Base-by-base conservation (phyloP, 1,140 invertebrate species). In the Drosophila lacteicornis region DNA sequence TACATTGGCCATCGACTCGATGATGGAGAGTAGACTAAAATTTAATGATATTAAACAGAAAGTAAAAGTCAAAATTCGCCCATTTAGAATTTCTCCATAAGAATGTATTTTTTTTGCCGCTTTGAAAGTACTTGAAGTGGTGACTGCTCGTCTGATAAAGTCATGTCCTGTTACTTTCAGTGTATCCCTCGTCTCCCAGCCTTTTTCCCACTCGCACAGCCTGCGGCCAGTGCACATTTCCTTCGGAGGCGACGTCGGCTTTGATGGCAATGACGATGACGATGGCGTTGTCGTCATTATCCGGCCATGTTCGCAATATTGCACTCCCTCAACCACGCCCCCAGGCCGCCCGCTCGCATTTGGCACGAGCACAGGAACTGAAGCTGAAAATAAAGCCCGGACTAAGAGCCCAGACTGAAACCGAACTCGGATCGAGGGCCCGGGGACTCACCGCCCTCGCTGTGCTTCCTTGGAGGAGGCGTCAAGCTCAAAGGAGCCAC, bases 221-320 rank as follows among this genome's bases (percentile, higher is more conserved):
- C 85, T 87, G 77, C 50, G 84, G 77, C 59, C 78, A 85, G 81
- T 84, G 85, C 73, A 84, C 66, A 81, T 75, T 88, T 86, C 81
- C 79, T 82, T 79, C 56, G 66, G 67, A 90, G 79, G 59, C 67
- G 50, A 78, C 73, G 61, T 62, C 61, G 50, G 33, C 66, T 43
- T 56, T 71, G 57, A 66, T 45, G 83, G 57, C 75, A 65, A 67
- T 83, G 46, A 51, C 77, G 58, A 69, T 45, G 83, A 57, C 75
- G 71, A 67, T 77, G 74, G 36, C 76, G 67, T 75, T 75, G 85
- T 88, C 85, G 85, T 90, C 81, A 90, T 90, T 90, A 90, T 90
- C 75, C 79, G 75, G 75, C 80, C 75, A 88, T 82, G 79, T 84
- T 84, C 80, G 84, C 88, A 91, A 91, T 91, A 85, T 91, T 91